Percentiles rank a stretch among this genome's conserved stretches.
phyloP scores from a whole-genome alignment of 2,888 invertebrate genomes.

The Cerceris ruficornis region DNA sequence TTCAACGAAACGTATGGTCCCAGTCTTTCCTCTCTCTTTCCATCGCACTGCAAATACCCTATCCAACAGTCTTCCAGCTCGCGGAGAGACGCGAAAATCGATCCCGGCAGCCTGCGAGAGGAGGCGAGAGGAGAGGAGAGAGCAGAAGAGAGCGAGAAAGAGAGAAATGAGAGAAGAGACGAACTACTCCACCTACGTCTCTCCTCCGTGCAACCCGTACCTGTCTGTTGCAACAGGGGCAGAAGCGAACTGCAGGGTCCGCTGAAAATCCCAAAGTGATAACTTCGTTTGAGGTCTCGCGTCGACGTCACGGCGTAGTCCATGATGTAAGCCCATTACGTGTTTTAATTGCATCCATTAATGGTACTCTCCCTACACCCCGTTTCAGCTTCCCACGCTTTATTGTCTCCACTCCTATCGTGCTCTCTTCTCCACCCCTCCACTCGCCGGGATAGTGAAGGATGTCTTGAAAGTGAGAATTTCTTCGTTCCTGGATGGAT shows the following conservation, averaged over 20 bases:
- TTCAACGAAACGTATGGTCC: slow-evolving; percentile 49
- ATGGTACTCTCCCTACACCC: slow-evolving; percentile 43
- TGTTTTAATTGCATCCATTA: slow-evolving; percentile 80
- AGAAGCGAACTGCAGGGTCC: slow-evolving; percentile 20
- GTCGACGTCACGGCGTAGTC: slow-evolving; percentile 55
- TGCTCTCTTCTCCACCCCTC: background rate
- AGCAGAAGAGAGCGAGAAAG: background rate
- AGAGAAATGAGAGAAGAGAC: slow-evolving; percentile 17
- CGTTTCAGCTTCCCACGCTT: slow-evolving; percentile 9
- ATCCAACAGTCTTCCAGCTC: slow-evolving; percentile 33
- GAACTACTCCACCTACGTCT: slow-evolving; percentile 33
- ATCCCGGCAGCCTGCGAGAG: slow-evolving; percentile 45
- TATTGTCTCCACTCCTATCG: slow-evolving; percentile 19
- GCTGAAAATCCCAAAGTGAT: slow-evolving; percentile 70
- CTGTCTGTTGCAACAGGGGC: slow-evolving; percentile 24
- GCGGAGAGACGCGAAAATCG: slow-evolving; percentile 59
- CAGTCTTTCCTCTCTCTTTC: slow-evolving; percentile 19
- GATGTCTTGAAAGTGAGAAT: background rate
- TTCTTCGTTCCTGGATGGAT: background rate
- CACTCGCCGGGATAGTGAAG: background rate
- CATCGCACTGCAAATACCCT: slow-evolving; percentile 21
- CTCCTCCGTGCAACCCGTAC: slow-evolving; percentile 19
- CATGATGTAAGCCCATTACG: slow-evolving; percentile 71
- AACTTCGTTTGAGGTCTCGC: slow-evolving; percentile 68
- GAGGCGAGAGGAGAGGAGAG: slow-evolving; percentile 13